Conservation (phyloP, 1,140 invertebrate species). For the Nebria ingens region DNA sequence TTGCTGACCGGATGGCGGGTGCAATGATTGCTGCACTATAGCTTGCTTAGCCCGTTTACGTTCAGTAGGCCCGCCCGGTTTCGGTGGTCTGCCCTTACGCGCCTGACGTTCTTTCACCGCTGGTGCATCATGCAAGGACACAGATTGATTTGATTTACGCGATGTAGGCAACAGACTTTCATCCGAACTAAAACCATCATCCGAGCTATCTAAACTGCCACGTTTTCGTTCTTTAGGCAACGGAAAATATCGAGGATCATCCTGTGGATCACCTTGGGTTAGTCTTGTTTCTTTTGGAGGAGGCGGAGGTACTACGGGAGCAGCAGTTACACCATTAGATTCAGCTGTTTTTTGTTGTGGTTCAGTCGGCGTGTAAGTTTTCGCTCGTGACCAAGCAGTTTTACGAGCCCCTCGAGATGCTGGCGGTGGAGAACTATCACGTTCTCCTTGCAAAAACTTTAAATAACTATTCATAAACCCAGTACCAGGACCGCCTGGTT, state of each 20-base stretch:
- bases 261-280: conserved; percentile 40
- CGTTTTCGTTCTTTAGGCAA: conserved; percentile 58
- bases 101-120: conserved; percentile 11
- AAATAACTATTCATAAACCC: conserved; percentile 77
- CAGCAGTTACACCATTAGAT: conserved; percentile 30
- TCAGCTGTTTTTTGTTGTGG: conserved; percentile 34
- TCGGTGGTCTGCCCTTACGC: conserved; percentile 37
- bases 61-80: conserved; percentile 37
- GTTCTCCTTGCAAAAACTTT: conserved; percentile 72
- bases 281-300: conserved; percentile 35
- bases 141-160: conserved; percentile 3
- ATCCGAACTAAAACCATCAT: conserved; percentile 51
- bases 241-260: conserved; percentile 64
- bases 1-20: neutral
- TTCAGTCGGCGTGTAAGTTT: conserved; percentile 28
- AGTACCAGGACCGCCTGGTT: conserved; percentile 49
- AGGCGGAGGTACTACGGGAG: conserved; percentile 28
- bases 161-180: conserved; percentile 42
- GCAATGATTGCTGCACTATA: neutral
- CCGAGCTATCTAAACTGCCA: conserved; percentile 53
- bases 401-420: conserved; percentile 49
- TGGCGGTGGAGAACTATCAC: conserved; percentile 65
- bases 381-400: conserved; percentile 49
- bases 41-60: conserved; percentile 29
- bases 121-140: neutral